A percentile compares a stretch with the other conserved stretches of the same genome.
These are phyloP conservation scores for Tamias sibiricus DNA, from an alignment of 2,113 vertebrate genomes.

Conservation along the genomic window DNA sequence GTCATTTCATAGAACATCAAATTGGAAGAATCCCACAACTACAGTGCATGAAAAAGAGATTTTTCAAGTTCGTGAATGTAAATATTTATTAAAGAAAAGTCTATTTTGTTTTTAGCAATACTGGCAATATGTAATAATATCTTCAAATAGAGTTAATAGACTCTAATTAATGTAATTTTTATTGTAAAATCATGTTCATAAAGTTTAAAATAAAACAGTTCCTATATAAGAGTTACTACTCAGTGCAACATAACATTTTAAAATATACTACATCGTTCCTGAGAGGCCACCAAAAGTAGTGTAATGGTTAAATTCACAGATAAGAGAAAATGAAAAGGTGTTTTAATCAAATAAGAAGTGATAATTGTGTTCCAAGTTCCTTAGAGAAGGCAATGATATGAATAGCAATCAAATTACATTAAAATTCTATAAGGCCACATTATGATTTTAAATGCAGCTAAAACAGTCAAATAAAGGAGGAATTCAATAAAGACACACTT, in stretches of 20 bases:
- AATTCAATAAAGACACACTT: neutral
- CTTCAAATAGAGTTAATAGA: neutral
- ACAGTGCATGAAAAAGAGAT: neutral
- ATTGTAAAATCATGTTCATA: neutral
- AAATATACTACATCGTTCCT: neutral
- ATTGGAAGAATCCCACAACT: neutral
- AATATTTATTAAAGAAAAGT: constrained; percentile 2
- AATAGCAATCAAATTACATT: neutral
- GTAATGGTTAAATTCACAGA: neutral
- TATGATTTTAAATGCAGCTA: neutral
- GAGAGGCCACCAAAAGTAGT: neutral
- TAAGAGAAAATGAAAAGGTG: neutral
- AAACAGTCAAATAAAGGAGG: neutral
- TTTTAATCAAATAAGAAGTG: neutral
- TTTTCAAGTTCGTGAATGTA: neutral
- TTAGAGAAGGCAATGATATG: neutral
- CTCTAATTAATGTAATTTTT: neutral
- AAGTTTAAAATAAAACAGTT: neutral
- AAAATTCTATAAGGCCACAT: neutral
- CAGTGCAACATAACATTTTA: neutral
- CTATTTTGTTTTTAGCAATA: neutral
- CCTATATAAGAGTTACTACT: too few relatives aligned
- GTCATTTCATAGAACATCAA: neutral
- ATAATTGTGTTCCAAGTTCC: neutral
- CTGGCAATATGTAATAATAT: neutral